Conservation (phyloP, 2,113 vertebrate genomes). For the Tiliqua scincoides region DNA sequence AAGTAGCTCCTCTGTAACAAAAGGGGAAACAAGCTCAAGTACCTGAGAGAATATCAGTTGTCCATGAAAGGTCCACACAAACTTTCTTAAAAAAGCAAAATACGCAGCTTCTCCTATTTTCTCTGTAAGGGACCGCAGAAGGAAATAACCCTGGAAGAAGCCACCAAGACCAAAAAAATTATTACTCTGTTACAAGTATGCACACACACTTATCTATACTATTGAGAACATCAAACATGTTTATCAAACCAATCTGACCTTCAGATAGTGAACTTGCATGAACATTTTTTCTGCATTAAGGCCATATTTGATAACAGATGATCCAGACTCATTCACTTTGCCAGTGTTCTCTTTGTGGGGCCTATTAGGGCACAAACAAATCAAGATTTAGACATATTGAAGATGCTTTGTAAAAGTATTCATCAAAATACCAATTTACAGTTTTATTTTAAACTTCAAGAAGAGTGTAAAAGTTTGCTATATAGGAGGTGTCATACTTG, state of each 20-base stretch:
- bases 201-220: background rate
- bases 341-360: slow-evolving; percentile 92
- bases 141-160: slow-evolving; percentile 90
- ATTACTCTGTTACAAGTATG: background rate
- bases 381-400: slow-evolving; percentile 6
- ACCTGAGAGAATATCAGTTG: slow-evolving; percentile 96
- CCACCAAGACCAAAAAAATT: slow-evolving; percentile 27
- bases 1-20: background rate
- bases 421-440: background rate
- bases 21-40: slow-evolving; percentile 21
- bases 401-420: background rate
- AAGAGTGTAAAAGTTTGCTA: background rate
- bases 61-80: slow-evolving; percentile 89
- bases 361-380: slow-evolving; percentile 70
- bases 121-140: slow-evolving; percentile 85
- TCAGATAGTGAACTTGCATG: slow-evolving; percentile 97
- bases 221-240: background rate
- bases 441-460: background rate
- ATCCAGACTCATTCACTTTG: slow-evolving; percentile 85
- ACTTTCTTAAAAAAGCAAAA: slow-evolving; percentile 85
- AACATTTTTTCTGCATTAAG: slow-evolving; percentile 94
- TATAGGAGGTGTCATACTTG: background rate
- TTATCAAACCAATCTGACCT: slow-evolving; percentile 77
- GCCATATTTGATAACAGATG: slow-evolving; percentile 88
- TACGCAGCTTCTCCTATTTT: slow-evolving; percentile 83